phyloP scores from a whole-genome alignment of 2,888 invertebrate genomes.

The Adineta ricciae region DNA sequence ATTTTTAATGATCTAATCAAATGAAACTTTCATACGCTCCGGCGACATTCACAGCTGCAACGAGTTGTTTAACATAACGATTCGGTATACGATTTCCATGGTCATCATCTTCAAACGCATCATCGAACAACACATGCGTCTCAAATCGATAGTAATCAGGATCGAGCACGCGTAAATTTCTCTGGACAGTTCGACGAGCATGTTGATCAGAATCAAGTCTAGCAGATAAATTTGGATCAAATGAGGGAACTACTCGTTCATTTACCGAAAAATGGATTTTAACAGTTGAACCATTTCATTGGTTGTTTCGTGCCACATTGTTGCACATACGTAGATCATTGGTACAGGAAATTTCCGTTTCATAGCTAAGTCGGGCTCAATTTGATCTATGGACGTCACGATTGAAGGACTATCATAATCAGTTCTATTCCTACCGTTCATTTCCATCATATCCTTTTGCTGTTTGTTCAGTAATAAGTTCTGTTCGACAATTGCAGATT shows the following conservation, averaged over 20 bases:
- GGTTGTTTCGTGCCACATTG: conserved; percentile 99
- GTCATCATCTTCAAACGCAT: conserved; percentile 62
- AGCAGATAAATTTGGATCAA: not conserved
- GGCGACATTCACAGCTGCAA: conserved; percentile 43
- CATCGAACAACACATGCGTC: conserved; percentile 69
- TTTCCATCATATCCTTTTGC: conserved; percentile 18
- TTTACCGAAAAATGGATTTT: conserved; percentile 56
- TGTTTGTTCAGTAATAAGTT: conserved; percentile 26
- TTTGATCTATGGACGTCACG: not conserved
- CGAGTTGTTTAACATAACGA: conserved; percentile 41
- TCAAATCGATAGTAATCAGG: conserved; percentile 52
- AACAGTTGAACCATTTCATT: conserved; percentile 81
- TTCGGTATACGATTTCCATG: conserved; percentile 40
- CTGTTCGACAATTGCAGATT: conserved; percentile 24
- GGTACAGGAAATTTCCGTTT: conserved; percentile 36
- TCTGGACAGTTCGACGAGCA: conserved; percentile 24
- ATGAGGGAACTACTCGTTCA: not conserved
- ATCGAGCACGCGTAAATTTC: conserved; percentile 50
- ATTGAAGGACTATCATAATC: too few relatives aligned
- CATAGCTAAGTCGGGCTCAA: not conserved
- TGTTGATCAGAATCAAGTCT: conserved; percentile 33
- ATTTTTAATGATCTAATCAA: not conserved
- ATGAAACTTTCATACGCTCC: conserved; percentile 21
- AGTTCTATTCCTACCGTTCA: not conserved
- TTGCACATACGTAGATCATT: conserved; percentile 80